Evolutionary conservation across 35 echinoderm and acorn worm species (phyloP).

Genomic region (Lytechinus pictus): DNA sequence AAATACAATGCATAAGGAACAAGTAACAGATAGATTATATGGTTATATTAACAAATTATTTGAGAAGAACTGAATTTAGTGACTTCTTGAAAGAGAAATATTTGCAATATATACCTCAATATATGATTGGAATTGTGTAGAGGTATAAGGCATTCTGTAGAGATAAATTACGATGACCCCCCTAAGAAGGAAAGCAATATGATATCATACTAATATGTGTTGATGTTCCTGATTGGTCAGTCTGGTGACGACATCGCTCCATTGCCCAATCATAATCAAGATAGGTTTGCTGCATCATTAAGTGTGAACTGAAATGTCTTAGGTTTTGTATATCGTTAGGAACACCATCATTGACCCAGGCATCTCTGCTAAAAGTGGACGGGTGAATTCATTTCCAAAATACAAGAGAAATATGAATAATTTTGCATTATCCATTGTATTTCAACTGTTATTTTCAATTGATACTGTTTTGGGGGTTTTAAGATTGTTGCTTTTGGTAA

Average conservation of each 20-base stretch:
- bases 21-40: neutral
- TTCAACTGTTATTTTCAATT: neutral
- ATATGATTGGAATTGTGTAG: neutral
- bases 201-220: neutral
- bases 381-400: neutral
- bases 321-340: neutral
- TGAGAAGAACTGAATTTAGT: neutral
- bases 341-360: neutral
- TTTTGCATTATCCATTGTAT: neutral
- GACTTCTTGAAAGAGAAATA: neutral
- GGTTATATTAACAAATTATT: conserved; percentile 13
- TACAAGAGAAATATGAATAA: neutral
- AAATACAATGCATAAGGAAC: neutral
- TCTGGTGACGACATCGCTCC: neutral
- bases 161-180: neutral
- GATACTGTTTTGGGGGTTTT: neutral
- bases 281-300: neutral
- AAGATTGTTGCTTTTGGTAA: neutral
- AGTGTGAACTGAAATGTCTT: neutral
- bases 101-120: conserved; percentile 14
- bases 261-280: neutral
- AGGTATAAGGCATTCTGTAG: neutral
- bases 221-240: neutral
- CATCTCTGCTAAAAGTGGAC: neutral
- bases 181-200: neutral